phyloP scores from a whole-genome alignment of 2,888 invertebrate genomes.

The Minunthozetes semirufus region DNA sequence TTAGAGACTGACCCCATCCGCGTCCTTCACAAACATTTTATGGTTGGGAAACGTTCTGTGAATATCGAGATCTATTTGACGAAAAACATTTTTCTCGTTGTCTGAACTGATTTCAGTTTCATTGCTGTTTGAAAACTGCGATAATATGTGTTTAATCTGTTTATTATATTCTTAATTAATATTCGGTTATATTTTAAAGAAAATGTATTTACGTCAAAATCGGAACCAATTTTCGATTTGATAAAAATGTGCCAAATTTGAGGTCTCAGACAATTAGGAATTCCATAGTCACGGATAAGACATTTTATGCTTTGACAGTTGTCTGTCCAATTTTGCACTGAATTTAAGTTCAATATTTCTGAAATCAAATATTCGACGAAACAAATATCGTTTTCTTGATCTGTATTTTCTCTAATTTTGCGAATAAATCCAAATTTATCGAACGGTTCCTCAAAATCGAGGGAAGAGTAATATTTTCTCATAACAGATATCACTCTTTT shows the following conservation, averaged over 20 bases:
- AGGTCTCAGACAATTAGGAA: conserved; percentile 24
- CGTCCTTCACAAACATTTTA: conserved; percentile 14
- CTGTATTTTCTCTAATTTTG: background rate
- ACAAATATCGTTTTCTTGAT: background rate
- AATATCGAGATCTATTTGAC: conserved; percentile 33
- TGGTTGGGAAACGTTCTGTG: conserved; percentile 30
- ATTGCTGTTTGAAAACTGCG: background rate
- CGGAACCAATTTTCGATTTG: conserved; percentile 3
- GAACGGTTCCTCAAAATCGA: background rate
- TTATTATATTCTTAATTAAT: background rate
- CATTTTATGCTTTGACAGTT: conserved; percentile 29
- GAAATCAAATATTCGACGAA: background rate
- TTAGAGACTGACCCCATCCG: conserved; percentile 24
- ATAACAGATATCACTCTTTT: background rate
- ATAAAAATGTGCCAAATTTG: conserved; percentile 34
- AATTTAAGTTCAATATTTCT: background rate
- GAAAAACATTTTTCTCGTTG: background rate
- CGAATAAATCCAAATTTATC: conserved; percentile 1
- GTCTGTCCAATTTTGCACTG: background rate
- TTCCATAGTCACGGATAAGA: conserved; percentile 31
- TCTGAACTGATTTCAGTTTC: background rate
- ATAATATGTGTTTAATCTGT: background rate
- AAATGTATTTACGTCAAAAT: conserved; percentile 23
- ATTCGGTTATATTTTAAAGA: background rate
- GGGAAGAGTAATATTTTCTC: background rate